Evolutionary conservation across 2,888 invertebrate genomes (phyloP), one percentile per base, ranked within the genome.

Genomic region (Pyralis farinalis): DNA sequence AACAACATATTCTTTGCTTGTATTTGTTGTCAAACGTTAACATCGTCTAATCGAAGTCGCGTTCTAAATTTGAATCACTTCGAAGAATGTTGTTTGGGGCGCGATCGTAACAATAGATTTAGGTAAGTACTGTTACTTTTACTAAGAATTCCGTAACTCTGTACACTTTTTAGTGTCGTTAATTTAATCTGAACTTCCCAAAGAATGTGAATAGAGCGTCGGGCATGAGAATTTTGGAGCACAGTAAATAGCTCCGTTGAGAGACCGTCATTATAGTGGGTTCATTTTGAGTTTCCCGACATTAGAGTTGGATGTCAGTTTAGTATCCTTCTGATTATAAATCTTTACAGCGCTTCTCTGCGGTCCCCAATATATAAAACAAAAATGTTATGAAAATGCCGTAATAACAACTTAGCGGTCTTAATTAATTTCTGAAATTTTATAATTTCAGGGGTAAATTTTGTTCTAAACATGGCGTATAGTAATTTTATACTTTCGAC

Each of bases 151-250:
- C 55, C 68, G 61, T 73, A 71, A 71, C 65, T 63, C 57, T 54
- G 57, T 73, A 66, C 66, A 69, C 73, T 83, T 81, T 80, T 82
- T 72, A 63, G 65, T 68, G 71, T 72, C 71, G 61, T 77, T 76
- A 73, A 73, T 78, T 75, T 63, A 72, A 75, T 77, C 66, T 67
- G 60, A 63, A 63, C 58, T 71, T 68, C 53, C 63, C 68, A 42
- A 74, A 70, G 76, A 78, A 79, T 80, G 69, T 64, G 65, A 64
- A 62, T 62, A 57, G 60, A 55, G 64, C 60, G 66, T 67, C 55
- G 56, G 66, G 60, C 69, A 69, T 72, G 75, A 72, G 76, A 79
- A 75, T 77, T 81, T 76, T 49, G 65, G 70, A 56, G 70, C 59
- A 52, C 66, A 70, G 65, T 76, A 79, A 81, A 84, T 80, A 75